These are phyloP conservation scores for Aporrectodea caliginosa DNA, from an alignment of 1,140 invertebrate genomes.

Conservation along the genomic window DNA sequence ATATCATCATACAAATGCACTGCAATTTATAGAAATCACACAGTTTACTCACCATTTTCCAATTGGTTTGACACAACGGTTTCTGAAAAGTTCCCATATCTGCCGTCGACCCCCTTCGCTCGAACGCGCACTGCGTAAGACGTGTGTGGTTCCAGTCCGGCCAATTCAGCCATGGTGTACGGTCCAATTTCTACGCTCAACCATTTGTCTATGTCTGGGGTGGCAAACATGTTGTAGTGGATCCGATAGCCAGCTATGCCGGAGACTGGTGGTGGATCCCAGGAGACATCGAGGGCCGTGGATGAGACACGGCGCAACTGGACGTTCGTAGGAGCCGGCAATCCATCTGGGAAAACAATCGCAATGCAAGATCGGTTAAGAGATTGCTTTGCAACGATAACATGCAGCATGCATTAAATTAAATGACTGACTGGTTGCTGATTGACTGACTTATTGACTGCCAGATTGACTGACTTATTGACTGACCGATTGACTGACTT, in stretches of 20 bases:
- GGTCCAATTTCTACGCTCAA: slow-evolving; percentile 45
- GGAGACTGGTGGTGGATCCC: slow-evolving; percentile 71
- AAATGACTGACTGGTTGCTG: too few relatives aligned
- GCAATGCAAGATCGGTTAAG: too few relatives aligned
- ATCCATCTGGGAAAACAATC: slow-evolving; percentile 60
- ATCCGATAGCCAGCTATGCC: slow-evolving; percentile 78
- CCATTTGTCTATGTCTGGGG: slow-evolving; percentile 46
- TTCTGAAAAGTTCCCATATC: slow-evolving; percentile 49
- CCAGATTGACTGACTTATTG: too few relatives aligned
- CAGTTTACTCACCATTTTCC: slow-evolving; percentile 1
- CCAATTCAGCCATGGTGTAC: slow-evolving; percentile 64
- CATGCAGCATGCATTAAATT: too few relatives aligned
- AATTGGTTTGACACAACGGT: slow-evolving; percentile 20
- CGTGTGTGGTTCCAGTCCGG: slow-evolving; percentile 82
- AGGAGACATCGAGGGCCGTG: slow-evolving; percentile 90
- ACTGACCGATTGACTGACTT: too few relatives aligned
- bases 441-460: too few relatives aligned
- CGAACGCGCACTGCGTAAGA: slow-evolving; percentile 85
- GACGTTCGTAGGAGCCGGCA: slow-evolving; percentile 80
- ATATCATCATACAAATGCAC: too few relatives aligned
- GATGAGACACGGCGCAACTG: slow-evolving; percentile 61
- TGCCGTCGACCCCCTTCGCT: slow-evolving; percentile 44
- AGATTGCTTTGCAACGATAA: too few relatives aligned
- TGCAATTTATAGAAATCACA: too few relatives aligned
- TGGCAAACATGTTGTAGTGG: slow-evolving; percentile 47